A percentile compares a stretch with the other conserved stretches of the same genome.
Evolutionary conservation across 2,797 vertebrate genomes (phyloP).

Genomic region (Trematomus bernacchii): DNA sequence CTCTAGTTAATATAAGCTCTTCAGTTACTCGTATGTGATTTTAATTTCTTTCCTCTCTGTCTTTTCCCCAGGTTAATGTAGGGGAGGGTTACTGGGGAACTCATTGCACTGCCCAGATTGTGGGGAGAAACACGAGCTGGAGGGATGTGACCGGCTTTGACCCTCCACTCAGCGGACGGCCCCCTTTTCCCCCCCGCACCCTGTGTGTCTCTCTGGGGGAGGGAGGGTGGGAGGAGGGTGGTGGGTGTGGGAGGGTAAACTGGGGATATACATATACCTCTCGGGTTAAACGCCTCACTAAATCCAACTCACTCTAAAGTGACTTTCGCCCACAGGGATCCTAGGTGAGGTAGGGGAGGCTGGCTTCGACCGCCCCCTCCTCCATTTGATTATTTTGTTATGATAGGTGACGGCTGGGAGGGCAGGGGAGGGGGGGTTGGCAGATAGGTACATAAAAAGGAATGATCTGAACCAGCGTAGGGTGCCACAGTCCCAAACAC

Average conservation of each 20-base stretch:
- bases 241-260: slow-evolving; percentile 80
- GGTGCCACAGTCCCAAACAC: slow-evolving; percentile 71
- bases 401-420: slow-evolving; percentile 45
- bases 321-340: slow-evolving; percentile 74
- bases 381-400: slow-evolving; percentile 58
- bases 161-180: slow-evolving; percentile 65
- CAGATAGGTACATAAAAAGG: slow-evolving; percentile 65
- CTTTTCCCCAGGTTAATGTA: slow-evolving; percentile 84
- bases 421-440: slow-evolving; percentile 38
- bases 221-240: slow-evolving; percentile 74
- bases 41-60: slow-evolving; percentile 7
- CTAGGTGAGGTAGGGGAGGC: slow-evolving; percentile 56
- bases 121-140: slow-evolving; percentile 82
- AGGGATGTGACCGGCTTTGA: slow-evolving; percentile 72
- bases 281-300: slow-evolving; percentile 79
- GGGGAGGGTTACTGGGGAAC: slow-evolving; percentile 89
- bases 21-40: not conserved
- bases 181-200: slow-evolving; percentile 64
- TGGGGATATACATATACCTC: slow-evolving; percentile 82
- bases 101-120: slow-evolving; percentile 90
- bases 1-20: not conserved
- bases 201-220: slow-evolving; percentile 78
- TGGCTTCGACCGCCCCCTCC: slow-evolving; percentile 50
- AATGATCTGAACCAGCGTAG: slow-evolving; percentile 76
- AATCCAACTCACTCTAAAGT: slow-evolving; percentile 79